Conservation (phyloP, 2,113 vertebrate genomes). For the Phyllopteryx taeniolatus region DNA sequence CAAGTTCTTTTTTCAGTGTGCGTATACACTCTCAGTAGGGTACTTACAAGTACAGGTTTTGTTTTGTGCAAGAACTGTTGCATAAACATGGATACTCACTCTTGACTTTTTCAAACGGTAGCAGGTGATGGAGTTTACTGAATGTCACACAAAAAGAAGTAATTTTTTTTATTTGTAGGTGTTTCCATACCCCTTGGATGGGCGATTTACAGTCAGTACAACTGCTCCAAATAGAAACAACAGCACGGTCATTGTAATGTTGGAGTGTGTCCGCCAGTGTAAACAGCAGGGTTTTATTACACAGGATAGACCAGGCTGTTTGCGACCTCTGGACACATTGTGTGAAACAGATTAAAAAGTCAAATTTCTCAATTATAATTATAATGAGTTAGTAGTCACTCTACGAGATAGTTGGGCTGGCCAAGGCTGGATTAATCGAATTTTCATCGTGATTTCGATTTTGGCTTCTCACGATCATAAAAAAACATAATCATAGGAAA, state of each 20-base stretch:
- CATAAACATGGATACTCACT: background rate
- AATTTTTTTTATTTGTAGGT: background rate
- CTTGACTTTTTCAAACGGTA: background rate
- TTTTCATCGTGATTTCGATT: no score
- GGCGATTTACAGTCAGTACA: background rate
- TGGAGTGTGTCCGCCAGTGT: background rate
- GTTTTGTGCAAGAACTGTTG: slow-evolving; percentile 29
- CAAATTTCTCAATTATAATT: background rate
- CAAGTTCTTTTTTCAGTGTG: slow-evolving; percentile 15
- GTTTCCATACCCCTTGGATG: background rate
- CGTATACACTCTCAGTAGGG: background rate
- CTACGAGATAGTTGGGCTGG: background rate
- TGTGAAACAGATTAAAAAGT: background rate
- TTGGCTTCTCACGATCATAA: no score
- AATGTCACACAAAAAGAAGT: background rate
- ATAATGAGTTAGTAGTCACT: background rate
- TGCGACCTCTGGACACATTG: background rate
- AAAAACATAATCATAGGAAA: no score
- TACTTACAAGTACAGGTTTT: background rate
- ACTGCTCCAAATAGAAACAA: background rate
- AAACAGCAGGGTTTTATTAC: background rate
- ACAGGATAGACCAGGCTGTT: slow-evolving; percentile 1
- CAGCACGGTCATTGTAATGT: background rate
- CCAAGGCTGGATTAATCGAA: no score
- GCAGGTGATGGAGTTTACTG: background rate